phyloP scores from a whole-genome alignment of 2,797 vertebrate genomes.

The Allobates femoralis region DNA sequence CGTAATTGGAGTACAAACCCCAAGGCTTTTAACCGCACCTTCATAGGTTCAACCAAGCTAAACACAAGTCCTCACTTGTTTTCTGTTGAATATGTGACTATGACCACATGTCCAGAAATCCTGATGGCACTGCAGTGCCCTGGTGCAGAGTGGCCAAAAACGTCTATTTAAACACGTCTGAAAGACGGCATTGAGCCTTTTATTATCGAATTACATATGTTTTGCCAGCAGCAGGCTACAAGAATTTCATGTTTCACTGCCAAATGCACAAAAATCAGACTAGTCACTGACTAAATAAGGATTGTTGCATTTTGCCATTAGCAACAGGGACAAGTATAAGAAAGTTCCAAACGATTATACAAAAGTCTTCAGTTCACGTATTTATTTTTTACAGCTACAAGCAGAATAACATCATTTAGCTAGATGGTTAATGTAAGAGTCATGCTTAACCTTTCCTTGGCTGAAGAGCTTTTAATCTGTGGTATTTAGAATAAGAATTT shows the following conservation, averaged over 20 bases:
- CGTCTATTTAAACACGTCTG: not conserved
- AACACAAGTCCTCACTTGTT: conserved; percentile 48
- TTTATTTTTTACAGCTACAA: not conserved
- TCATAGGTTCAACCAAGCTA: conserved; percentile 14
- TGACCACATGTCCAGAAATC: not conserved
- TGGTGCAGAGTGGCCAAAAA: not conserved
- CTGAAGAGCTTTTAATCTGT: not conserved
- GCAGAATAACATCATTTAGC: not conserved
- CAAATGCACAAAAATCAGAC: conserved; percentile 21
- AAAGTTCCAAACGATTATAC: not conserved
- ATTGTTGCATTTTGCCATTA: conserved; percentile 25
- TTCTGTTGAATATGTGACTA: conserved; percentile 7
- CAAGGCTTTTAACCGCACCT: conserved; percentile 29
- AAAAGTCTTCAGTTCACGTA: not conserved
- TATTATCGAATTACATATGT: not conserved
- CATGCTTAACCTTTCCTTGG: not conserved
- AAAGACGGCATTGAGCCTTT: conserved; percentile 31
- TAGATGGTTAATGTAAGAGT: not conserved
- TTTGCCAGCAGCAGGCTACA: conserved; percentile 24
- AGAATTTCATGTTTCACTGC: conserved; percentile 7
- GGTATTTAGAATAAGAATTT: not conserved
- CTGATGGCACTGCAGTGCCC: too few species aligned
- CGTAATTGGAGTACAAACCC: conserved; percentile 38
- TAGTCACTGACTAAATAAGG: conserved; percentile 8
- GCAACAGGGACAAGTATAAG: conserved; percentile 4